phyloP scores from a whole-genome alignment of 2,113 vertebrate genomes.

The Clarias magur region DNA sequence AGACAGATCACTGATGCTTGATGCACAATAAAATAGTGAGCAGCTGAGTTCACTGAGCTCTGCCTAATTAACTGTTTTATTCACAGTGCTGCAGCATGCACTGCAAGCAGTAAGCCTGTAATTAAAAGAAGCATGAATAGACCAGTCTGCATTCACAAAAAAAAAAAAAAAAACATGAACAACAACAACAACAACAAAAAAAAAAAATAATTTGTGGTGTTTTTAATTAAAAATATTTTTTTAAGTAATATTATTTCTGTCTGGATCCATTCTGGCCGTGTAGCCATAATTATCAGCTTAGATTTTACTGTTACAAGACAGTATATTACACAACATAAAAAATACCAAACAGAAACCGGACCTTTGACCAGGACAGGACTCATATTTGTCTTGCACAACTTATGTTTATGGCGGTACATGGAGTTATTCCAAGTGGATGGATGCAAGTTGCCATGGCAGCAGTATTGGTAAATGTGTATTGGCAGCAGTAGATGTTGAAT shows the following conservation, averaged over 20 bases:
- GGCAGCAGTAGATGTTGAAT: not conserved
- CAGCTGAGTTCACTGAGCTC: not conserved
- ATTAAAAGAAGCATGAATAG: conserved; percentile 14
- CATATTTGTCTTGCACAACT: conserved; percentile 23
- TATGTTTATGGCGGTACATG: conserved; percentile 33
- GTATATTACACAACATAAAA: not conserved
- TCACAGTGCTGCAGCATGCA: conserved; percentile 3
- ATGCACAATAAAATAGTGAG: conserved; percentile 29
- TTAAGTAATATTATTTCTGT: not conserved
- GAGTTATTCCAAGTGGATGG: conserved; percentile 40
- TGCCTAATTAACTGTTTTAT: conserved; percentile 11
- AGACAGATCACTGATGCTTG: conserved; percentile 41
- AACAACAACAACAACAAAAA: no score
- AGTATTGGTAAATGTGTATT: conserved; percentile 35
- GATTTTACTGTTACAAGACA: not conserved
- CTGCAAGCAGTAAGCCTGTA: conserved; percentile 18
- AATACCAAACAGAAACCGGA: not conserved
- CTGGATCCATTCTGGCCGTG: not conserved
- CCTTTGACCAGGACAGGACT: conserved; percentile 13
- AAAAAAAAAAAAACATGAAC: no score
- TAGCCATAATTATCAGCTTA: not conserved
- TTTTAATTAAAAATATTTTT: not conserved
- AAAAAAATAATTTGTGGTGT: not conserved
- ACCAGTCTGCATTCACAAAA: not conserved
- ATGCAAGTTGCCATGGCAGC: conserved; percentile 57